phyloP scores from a whole-genome alignment of 92 coral and sea anemone genomes.

The Chrysogorgia sp. region DNA sequence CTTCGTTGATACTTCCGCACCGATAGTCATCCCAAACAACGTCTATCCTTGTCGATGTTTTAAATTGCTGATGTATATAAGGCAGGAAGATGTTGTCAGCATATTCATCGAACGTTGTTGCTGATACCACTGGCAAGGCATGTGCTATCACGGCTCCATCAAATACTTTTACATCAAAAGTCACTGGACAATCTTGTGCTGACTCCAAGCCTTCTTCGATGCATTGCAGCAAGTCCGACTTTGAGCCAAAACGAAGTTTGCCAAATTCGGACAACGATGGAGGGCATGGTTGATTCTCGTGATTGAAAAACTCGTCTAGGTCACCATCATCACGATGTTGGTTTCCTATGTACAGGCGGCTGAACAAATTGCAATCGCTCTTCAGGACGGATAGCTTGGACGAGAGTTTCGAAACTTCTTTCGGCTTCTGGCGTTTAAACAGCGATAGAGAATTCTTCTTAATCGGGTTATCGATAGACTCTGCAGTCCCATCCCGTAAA shows the following conservation, averaged over 20 bases:
- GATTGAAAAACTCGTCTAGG: slow-evolving; percentile 47
- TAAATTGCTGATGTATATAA: slow-evolving; percentile 19
- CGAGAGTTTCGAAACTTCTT: slow-evolving; percentile 27
- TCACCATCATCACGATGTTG: slow-evolving; percentile 52
- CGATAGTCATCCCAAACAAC: slow-evolving; percentile 55
- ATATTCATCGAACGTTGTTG: slow-evolving; percentile 46
- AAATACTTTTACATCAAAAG: slow-evolving; percentile 50
- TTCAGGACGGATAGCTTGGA: slow-evolving; percentile 33
- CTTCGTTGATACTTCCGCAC: slow-evolving; percentile 46
- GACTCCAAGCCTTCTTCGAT: not conserved
- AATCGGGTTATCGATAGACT: slow-evolving; percentile 47
- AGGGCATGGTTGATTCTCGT: slow-evolving; percentile 57
- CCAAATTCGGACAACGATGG: slow-evolving; percentile 62
- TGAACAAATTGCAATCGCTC: slow-evolving; percentile 55
- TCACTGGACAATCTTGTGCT: not conserved
- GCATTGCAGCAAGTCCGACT: slow-evolving; percentile 45
- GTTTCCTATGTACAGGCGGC: slow-evolving; percentile 48
- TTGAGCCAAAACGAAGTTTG: slow-evolving; percentile 23
- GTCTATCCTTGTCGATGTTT: slow-evolving; percentile 37
- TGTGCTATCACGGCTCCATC: slow-evolving; percentile 58
- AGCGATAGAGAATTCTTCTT: slow-evolving; percentile 38
- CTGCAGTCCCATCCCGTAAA: slow-evolving; percentile 6
- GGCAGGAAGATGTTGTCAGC: slow-evolving; percentile 48
- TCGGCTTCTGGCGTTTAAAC: slow-evolving; percentile 56
- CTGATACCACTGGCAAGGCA: slow-evolving; percentile 45